Percentiles rank a stretch among this genome's conserved stretches.
phyloP scores from a whole-genome alignment of 2,888 invertebrate species.

The Ophraella communa region DNA sequence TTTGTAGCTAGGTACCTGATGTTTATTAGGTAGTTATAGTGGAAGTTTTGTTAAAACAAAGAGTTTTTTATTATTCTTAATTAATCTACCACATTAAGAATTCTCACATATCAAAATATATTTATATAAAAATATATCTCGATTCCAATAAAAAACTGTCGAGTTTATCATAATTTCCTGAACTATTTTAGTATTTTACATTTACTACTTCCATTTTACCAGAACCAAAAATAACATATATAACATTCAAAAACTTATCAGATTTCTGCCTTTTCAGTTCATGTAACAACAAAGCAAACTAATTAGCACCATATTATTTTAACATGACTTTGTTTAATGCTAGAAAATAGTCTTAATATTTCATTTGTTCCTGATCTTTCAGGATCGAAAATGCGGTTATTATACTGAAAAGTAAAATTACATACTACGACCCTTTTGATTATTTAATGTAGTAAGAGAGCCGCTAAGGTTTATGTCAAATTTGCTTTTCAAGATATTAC shows the following conservation, averaged over 20 bases:
- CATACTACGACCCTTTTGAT: slow-evolving; percentile 51
- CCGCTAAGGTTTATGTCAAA: slow-evolving; percentile 47
- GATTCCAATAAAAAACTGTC: no score
- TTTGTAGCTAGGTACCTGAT: no score
- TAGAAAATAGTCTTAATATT: slow-evolving; percentile 9
- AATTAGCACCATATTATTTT: not conserved
- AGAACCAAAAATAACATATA: no score
- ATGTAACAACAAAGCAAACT: not conserved
- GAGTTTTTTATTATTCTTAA: no score
- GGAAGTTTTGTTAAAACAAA: no score
- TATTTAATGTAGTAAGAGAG: slow-evolving; percentile 52
- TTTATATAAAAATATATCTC: no score
- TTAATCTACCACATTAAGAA: no score
- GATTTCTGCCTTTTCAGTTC: not conserved
- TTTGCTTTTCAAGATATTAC: slow-evolving; percentile 35
- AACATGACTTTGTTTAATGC: not conserved
- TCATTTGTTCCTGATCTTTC: slow-evolving; percentile 2
- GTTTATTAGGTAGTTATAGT: no score
- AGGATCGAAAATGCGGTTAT: slow-evolving; percentile 12
- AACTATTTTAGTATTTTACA: no score
- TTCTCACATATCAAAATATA: no score
- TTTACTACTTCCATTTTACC: no score
- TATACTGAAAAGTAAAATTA: slow-evolving; percentile 43
- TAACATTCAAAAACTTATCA: not conserved
- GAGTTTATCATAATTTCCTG: no score